Percentiles rank a stretch among this genome's conserved stretches.
Conservation (phyloP, 2,113 vertebrate genomes). For the Ammodytes marinus region DNA sequence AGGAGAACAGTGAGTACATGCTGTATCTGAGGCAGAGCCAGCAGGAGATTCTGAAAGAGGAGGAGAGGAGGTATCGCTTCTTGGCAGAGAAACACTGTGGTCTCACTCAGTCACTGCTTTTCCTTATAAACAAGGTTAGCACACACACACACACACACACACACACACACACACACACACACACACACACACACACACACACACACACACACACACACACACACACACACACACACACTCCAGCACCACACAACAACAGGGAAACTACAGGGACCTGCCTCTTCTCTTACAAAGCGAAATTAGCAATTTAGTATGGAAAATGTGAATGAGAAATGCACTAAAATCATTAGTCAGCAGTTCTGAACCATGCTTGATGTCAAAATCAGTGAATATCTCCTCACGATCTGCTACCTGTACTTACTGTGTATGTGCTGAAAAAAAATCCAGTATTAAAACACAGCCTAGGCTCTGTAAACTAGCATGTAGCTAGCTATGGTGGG, state of each 20-base stretch:
- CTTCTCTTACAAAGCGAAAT: neutral
- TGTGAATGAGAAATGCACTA: neutral
- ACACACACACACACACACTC: no score
- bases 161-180: slow-evolving; percentile 19
- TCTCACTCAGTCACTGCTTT: slow-evolving; percentile 85
- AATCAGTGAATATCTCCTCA: no score
- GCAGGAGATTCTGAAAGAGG: slow-evolving; percentile 91
- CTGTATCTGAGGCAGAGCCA: slow-evolving; percentile 91
- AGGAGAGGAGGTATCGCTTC: slow-evolving; percentile 96
- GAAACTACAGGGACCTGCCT: neutral
- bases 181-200: slow-evolving; percentile 11
- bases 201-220: neutral
- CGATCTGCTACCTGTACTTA: no score
- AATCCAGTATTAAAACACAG: no score
- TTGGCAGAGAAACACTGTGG: slow-evolving; percentile 94
- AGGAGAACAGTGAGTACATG: slow-evolving; percentile 88
- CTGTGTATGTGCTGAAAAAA: no score
- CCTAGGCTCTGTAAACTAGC: no score
- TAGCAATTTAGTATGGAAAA: neutral
- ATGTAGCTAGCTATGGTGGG: no score
- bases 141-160: slow-evolving; percentile 12
- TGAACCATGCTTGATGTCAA: no score
- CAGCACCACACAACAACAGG: neutral
- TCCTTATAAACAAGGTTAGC: slow-evolving; percentile 85
- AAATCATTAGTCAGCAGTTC: no score